phyloP scores from a whole-genome alignment of 1,140 invertebrate species.

The Paracyclopina nana region DNA sequence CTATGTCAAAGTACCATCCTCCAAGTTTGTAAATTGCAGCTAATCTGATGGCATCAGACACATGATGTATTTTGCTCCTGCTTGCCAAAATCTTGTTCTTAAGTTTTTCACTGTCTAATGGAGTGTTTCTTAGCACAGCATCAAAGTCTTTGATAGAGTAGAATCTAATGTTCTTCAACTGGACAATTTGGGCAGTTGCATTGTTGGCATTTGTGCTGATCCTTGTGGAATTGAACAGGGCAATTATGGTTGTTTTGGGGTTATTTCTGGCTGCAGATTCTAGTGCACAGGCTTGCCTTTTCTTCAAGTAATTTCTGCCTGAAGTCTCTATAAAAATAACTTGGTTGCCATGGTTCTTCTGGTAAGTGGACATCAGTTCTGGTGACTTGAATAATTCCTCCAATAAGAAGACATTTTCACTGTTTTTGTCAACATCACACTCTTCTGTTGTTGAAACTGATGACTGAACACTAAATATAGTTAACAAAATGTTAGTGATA shows the following conservation, averaged over 20 bases:
- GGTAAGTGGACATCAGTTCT: too few relatives aligned
- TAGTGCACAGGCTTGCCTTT: not conserved
- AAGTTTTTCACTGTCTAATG: not conserved
- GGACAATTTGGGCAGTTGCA: not conserved
- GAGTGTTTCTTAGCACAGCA: not conserved
- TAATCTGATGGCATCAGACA: not conserved
- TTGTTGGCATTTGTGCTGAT: not conserved
- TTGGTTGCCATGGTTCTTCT: too few relatives aligned
- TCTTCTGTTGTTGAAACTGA: too few relatives aligned
- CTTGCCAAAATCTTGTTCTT: not conserved
- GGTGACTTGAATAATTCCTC: too few relatives aligned
- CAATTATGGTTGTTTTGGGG: not conserved
- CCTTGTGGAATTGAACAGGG: not conserved
- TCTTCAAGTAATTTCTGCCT: not conserved
- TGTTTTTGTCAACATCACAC: too few relatives aligned
- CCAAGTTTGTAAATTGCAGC: not conserved
- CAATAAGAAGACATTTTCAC: too few relatives aligned
- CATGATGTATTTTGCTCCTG: not conserved
- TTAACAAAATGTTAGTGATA: too few relatives aligned
- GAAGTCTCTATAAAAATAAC: not conserved
- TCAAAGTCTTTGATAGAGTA: not conserved
- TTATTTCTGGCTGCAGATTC: not conserved
- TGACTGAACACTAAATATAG: too few relatives aligned
- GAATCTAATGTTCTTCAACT: not conserved
- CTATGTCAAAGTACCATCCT: not conserved